Evolutionary conservation across 2,888 invertebrate species (phyloP), one percentile per base, ranked within the genome.

Genomic region (Drosophila sordidula): DNA sequence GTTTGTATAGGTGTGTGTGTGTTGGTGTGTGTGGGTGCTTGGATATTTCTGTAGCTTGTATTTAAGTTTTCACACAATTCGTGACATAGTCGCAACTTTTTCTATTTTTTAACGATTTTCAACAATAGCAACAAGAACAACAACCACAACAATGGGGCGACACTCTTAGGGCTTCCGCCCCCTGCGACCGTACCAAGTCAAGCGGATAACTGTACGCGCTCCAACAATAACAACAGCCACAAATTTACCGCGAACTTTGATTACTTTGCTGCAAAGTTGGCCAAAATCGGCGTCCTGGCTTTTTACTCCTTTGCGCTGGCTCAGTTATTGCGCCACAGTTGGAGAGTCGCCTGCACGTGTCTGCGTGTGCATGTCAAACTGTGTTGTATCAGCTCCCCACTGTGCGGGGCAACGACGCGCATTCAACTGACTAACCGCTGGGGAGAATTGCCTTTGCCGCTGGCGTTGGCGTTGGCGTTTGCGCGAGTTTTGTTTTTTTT

Each of bases 371-470:
- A 32, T 56, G 46, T 65, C 58, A 75, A 77, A 79, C 79, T 75
- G 79, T 79, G 14, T 18, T 25, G 25, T 22, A 34, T 34, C 34
- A 29, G 61, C 50, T 44, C 58, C 62, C 46, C 63, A 67, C 67
- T 51, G 68, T 65, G 68, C 77, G 59, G 50, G 52, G 32, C 80
- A 55, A 80, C 80, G 66, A 71, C 84, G 87, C 86, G 83, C 81
- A 75, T 90, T 90, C 86, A 90, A 91, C 90, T 91, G 91, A 91
- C 80, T 26, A 36, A 3, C 44, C 54, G 16, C 54, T 61, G 61
- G 51, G 44, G 49, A 89, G 83, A 75, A 80, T 70, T 85, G 87
- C 81, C 34, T 34, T 34, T 34, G 34, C 11, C 34, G 34, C 12
- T 34, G 11, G 34, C 32, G 11, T 32, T 32, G 32, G 11, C 32